phyloP scores from a whole-genome alignment of 2,888 invertebrate species.

The Calliphora vomitoria region DNA sequence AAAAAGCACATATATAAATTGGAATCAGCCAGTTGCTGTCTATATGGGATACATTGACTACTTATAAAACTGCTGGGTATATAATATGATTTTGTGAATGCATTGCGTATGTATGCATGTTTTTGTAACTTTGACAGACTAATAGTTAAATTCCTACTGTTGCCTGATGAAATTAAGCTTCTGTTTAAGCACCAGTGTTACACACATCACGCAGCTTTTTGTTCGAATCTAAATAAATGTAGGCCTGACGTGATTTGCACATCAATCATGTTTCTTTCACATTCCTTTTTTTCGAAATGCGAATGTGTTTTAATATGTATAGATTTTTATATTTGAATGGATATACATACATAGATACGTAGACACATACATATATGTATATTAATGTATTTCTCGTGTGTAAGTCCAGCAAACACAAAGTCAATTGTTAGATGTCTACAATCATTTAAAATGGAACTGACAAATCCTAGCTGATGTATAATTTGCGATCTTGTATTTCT shows the following conservation, averaged over 20 bases:
- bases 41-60: too few species aligned
- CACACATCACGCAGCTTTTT: conserved; percentile 71
- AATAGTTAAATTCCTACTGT: conserved; percentile 75
- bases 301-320: not conserved
- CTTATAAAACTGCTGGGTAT: not conserved
- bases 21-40: too few species aligned
- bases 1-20: too few species aligned
- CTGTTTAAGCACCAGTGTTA: conserved; percentile 80
- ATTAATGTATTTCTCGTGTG: too few species aligned
- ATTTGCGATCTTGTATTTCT: too few species aligned
- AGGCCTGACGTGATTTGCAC: conserved; percentile 67
- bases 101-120: conserved; percentile 11
- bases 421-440: too few species aligned
- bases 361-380: not conserved
- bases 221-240: conserved; percentile 63
- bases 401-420: too few species aligned
- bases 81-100: not conserved
- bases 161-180: conserved; percentile 82
- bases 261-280: conserved; percentile 70
- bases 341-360: not conserved
- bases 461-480: too few species aligned
- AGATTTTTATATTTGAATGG: not conserved
- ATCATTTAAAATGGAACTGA: too few species aligned
- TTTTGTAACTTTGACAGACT: conserved; percentile 74
- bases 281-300: conserved; percentile 16